Conservation (phyloP, 2,888 invertebrate genomes). For the Phaonia tiefii region DNA sequence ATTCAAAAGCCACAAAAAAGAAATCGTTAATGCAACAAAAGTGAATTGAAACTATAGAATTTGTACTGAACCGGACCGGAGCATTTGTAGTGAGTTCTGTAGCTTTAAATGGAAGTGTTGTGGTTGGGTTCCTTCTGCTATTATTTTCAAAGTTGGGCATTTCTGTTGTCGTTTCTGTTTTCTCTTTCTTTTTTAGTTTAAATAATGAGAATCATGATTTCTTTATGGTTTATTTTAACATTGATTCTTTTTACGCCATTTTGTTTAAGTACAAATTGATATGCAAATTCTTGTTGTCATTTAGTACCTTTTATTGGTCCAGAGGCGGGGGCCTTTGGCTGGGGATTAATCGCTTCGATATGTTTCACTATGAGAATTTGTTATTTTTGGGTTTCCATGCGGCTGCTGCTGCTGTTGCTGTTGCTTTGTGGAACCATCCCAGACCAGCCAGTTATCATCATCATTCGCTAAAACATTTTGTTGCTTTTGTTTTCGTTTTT, state of each 20-base stretch:
- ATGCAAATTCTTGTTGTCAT: slow-evolving; percentile 68
- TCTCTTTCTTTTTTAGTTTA: slow-evolving; percentile 69
- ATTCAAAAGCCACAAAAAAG: not conserved
- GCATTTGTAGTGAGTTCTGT: slow-evolving; percentile 21
- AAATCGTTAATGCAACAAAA: slow-evolving; percentile 63
- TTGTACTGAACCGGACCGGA: not conserved
- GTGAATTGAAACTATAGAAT: slow-evolving; percentile 44
- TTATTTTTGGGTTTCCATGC: slow-evolving; percentile 22
- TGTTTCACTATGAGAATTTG: slow-evolving; percentile 26
- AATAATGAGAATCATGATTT: slow-evolving; percentile 77
- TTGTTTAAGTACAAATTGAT: slow-evolving; percentile 69
- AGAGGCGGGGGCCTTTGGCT: slow-evolving; percentile 35
- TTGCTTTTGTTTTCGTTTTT: slow-evolving; percentile 11
- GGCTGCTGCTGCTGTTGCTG: slow-evolving; percentile 22
- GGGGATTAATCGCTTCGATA: not conserved
- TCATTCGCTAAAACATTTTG: slow-evolving; percentile 52
- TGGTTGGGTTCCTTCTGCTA: slow-evolving; percentile 45
- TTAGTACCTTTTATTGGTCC: slow-evolving; percentile 60
- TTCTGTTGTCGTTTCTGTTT: slow-evolving; percentile 24
- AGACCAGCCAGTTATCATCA: slow-evolving; percentile 63
- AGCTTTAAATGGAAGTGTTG: slow-evolving; percentile 10
- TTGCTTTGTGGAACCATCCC: slow-evolving; percentile 17
- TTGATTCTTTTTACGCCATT: slow-evolving; percentile 63
- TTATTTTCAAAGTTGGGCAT: slow-evolving; percentile 19
- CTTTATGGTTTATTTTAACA: slow-evolving; percentile 66